phyloP scores from a whole-genome alignment of 2,888 invertebrate genomes.

The Noctua janthe region DNA sequence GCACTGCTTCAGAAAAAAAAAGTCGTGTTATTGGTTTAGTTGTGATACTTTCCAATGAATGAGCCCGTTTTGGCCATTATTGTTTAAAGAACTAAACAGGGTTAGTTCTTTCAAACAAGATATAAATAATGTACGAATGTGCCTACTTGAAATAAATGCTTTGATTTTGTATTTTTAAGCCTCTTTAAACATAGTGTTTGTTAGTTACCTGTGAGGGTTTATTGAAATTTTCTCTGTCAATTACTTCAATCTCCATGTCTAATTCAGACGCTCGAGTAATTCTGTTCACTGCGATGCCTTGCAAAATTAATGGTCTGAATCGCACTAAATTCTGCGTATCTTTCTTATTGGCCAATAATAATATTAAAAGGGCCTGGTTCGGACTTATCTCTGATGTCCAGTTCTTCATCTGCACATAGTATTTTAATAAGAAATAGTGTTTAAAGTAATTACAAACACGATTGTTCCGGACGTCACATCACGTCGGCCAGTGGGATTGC shows the following conservation, averaged over 20 bases:
- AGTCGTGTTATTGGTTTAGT: neutral
- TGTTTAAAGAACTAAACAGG: neutral
- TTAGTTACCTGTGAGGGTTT: constrained; percentile 74
- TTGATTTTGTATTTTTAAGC: neutral
- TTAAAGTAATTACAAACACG: neutral
- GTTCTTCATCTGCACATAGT: constrained; percentile 78
- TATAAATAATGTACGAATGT: neutral
- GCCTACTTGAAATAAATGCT: no score
- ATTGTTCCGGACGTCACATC: neutral
- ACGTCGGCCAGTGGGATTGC: neutral
- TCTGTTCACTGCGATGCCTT: constrained; percentile 85
- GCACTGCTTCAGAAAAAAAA: constrained; percentile 71
- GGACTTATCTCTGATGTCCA: constrained; percentile 83
- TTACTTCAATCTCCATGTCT: constrained; percentile 87
- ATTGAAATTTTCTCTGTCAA: constrained; percentile 82
- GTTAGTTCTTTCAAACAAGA: neutral
- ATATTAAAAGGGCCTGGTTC: constrained; percentile 81
- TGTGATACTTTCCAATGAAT: neutral
- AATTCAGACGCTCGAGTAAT: constrained; percentile 83
- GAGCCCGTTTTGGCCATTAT: neutral
- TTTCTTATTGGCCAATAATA: constrained; percentile 83
- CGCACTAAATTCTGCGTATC: constrained; percentile 80
- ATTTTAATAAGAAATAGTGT: neutral
- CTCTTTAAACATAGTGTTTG: neutral
- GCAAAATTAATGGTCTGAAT: constrained; percentile 80